Evolutionary conservation across 1,140 invertebrate species (phyloP), one percentile per base, ranked within the genome.

Genomic region (Bombus superbus): DNA sequence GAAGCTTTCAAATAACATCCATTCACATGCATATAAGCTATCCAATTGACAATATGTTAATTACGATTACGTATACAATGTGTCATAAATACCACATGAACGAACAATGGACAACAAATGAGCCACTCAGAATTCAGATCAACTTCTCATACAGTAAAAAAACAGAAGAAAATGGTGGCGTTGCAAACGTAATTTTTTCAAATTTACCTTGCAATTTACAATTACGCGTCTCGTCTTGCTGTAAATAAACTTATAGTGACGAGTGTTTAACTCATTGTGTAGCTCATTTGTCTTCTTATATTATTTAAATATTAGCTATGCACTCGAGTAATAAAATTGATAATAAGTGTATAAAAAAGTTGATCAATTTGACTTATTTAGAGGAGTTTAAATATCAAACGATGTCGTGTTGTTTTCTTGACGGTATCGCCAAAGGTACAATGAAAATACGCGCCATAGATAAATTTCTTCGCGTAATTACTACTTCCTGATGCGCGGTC

Each of bases 391-490:
- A 68, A 68, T 68, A 22, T 72, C 11, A n/a, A 8, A 15, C 28
- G 18, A 71, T 10, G 25, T 71, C 3, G 22, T 8, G 10, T 28
- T 28, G 2, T 59, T 32, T 38, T 38, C 38, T 9, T 9, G 57
- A 8, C 28, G 2, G 18, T 59, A 25, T 64, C 13, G 38, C 0
- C 32, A 62, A 82, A 53, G 38, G 71, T 82, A 57, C n/a, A 18
- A 83, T 40, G 32, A 76, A 53, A 76, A 53, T 68, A 47, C 25
- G 9, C 22, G 11, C 28, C 40, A 68, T 40, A 83, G 78, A 72
- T 84, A 84, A 53, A 84, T 84, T 79, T n/a, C 32, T 18, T 47
- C 35, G 15, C 28, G 40, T 84, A 79, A 79, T 79, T 84, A 84
- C 40, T 28, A 64, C 38, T 84, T 79, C 83, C 75, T 84, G 44